Percentiles rank a stretch among this genome's conserved stretches.
phyloP scores from a whole-genome alignment of 2,797 vertebrate genomes.

The Coregonus suidteri region DNA sequence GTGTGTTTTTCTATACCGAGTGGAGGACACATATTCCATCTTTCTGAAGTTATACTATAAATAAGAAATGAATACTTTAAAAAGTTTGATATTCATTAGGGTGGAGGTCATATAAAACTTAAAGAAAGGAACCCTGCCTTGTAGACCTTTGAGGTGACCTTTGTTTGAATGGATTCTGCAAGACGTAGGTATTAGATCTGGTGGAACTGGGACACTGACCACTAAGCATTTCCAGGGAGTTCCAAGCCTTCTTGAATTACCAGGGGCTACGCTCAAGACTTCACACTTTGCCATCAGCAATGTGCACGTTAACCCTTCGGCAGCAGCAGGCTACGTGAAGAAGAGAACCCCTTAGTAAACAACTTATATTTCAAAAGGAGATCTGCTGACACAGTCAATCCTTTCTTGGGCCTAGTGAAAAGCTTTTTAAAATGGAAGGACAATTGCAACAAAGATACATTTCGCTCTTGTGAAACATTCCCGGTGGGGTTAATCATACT shows the following conservation, averaged over 20 bases:
- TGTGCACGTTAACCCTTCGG: constrained; percentile 23
- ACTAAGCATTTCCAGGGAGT: background rate
- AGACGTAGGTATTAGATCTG: background rate
- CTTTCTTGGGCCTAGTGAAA: constrained; percentile 76
- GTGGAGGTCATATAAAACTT: background rate
- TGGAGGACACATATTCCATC: background rate
- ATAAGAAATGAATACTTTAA: background rate
- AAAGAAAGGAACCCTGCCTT: background rate
- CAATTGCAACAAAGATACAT: constrained; percentile 75
- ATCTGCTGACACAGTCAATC: constrained; percentile 86
- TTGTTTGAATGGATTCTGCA: constrained; percentile 6
- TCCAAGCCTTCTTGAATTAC: no score
- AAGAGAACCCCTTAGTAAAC: constrained; percentile 80
- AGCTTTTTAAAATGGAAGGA: constrained; percentile 71
- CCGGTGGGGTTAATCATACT: constrained; percentile 79
- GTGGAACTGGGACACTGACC: background rate
- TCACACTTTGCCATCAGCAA: background rate
- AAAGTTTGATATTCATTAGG: background rate
- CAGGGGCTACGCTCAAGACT: background rate
- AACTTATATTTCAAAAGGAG: constrained; percentile 83
- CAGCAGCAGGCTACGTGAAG: constrained; percentile 36
- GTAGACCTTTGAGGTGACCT: background rate
- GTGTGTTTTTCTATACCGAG: background rate
- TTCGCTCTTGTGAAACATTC: constrained; percentile 73
- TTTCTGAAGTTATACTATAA: background rate